phyloP scores from a whole-genome alignment of 2,888 invertebrate genomes.

The Acronicta aceris region DNA sequence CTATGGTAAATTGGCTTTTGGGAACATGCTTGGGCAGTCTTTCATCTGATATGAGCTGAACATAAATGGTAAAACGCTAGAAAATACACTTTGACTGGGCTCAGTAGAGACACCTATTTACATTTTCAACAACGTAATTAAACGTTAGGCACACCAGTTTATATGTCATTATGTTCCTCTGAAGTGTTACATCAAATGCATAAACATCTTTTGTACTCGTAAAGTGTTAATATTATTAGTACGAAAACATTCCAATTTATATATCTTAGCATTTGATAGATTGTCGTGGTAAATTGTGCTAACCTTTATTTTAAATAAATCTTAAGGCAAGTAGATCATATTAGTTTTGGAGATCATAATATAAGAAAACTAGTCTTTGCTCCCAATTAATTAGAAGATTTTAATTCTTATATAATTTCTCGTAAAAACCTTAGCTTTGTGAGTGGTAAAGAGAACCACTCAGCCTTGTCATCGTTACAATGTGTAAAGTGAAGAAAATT shows the following conservation, averaged over 20 bases:
- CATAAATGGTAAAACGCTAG: no score
- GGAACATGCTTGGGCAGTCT: no score
- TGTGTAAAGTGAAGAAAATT: constrained; percentile 1
- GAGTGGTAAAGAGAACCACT: background rate
- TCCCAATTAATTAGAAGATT: constrained; percentile 15
- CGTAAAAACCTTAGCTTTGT: constrained; percentile 19
- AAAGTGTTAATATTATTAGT: constrained; percentile 34
- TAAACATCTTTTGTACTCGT: constrained; percentile 42
- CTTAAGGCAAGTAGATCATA: constrained; percentile 10
- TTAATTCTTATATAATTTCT: constrained; percentile 22
- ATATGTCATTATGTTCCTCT: background rate
- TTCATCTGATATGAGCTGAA: no score
- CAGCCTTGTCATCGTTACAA: constrained; percentile 12
- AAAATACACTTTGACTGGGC: no score
- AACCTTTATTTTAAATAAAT: constrained; percentile 3
- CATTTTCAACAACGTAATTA: background rate
- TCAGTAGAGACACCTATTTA: background rate
- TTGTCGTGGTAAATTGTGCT: background rate
- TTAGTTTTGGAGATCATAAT: constrained; percentile 33
- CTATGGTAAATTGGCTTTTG: no score
- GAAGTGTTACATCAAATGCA: constrained; percentile 9
- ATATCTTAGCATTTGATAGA: background rate
- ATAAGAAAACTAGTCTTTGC: constrained; percentile 21
- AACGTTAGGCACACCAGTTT: background rate
- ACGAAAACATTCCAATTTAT: constrained; percentile 39